A percentile compares a stretch with the other conserved stretches of the same genome.
phyloP scores from a whole-genome alignment of 2,888 invertebrate species.

The Mesorhabditis sp. region DNA sequence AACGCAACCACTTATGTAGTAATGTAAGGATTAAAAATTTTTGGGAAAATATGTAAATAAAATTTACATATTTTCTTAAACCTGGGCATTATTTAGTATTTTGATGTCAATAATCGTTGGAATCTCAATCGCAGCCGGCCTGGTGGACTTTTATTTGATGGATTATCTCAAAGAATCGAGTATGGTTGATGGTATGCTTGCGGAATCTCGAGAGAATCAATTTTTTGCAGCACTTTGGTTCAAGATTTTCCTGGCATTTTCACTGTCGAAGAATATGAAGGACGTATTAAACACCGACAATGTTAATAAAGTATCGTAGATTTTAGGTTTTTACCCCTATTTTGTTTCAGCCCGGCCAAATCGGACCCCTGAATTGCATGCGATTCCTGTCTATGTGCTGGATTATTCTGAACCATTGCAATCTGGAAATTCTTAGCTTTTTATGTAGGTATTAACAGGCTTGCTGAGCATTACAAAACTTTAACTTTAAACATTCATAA shows the following conservation, averaged over 20 bases:
- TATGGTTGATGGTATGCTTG: no score
- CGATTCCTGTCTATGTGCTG: not conserved
- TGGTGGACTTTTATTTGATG: not conserved
- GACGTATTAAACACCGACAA: not conserved
- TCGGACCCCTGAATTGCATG: slow-evolving; percentile 1
- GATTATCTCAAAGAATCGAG: not conserved
- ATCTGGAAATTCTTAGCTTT: no score
- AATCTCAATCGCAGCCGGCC: not conserved
- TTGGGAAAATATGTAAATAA: no score
- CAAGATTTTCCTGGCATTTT: not conserved
- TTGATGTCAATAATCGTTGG: not conserved
- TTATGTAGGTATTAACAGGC: not conserved
- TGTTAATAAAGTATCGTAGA: not conserved
- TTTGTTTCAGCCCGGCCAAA: not conserved
- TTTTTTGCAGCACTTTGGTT: not conserved
- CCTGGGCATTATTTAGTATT: not conserved
- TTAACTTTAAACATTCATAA: not conserved
- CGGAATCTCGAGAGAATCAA: no score
- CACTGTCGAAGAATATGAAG: not conserved
- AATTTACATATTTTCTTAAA: no score
- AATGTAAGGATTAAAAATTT: no score
- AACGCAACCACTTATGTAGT: not conserved
- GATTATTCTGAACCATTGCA: not conserved
- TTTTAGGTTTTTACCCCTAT: no score
- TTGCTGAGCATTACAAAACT: not conserved